Evolutionary conservation across 2,888 invertebrate genomes (phyloP).

Genomic region (Archaeoteleia sp.): DNA sequence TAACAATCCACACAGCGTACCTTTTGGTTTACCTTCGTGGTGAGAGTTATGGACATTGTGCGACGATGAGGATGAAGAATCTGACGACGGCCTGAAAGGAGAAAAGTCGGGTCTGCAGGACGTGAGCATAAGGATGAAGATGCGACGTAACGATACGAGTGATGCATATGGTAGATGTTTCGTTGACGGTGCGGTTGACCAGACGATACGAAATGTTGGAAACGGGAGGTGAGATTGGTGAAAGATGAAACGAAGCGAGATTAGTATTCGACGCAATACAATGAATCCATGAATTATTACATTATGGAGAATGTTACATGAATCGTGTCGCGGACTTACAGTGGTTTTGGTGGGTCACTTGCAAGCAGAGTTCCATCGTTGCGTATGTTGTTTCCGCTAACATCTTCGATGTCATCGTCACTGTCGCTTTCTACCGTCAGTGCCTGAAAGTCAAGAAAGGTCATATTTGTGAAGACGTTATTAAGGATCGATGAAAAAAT

Average conservation of each 20-base stretch:
- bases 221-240: slow-evolving; percentile 71
- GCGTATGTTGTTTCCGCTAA: slow-evolving; percentile 86
- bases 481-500: no score
- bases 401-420: slow-evolving; percentile 89
- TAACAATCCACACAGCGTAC: slow-evolving; percentile 41
- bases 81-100: slow-evolving; percentile 76
- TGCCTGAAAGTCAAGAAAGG: slow-evolving; percentile 62
- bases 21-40: slow-evolving; percentile 72
- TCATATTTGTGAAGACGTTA: no score
- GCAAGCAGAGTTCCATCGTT: slow-evolving; percentile 97
- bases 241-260: slow-evolving; percentile 63
- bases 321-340: slow-evolving; percentile 81
- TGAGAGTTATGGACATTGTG: slow-evolving; percentile 72
- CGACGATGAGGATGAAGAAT: slow-evolving; percentile 62
- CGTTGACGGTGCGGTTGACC: slow-evolving; percentile 51
- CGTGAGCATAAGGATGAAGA: slow-evolving; percentile 57
- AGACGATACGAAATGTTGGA: slow-evolving; percentile 60
- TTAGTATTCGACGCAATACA: slow-evolving; percentile 52
- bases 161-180: slow-evolving; percentile 55
- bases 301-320: slow-evolving; percentile 16
- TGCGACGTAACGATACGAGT: slow-evolving; percentile 53
- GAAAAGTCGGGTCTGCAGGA: slow-evolving; percentile 75
- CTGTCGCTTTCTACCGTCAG: slow-evolving; percentile 76
- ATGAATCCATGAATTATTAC: slow-evolving; percentile 19
- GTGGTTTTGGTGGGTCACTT: slow-evolving; percentile 96